Base-by-base conservation (phyloP, 2,888 invertebrate species). In the Platycnemis pennipes region DNA sequence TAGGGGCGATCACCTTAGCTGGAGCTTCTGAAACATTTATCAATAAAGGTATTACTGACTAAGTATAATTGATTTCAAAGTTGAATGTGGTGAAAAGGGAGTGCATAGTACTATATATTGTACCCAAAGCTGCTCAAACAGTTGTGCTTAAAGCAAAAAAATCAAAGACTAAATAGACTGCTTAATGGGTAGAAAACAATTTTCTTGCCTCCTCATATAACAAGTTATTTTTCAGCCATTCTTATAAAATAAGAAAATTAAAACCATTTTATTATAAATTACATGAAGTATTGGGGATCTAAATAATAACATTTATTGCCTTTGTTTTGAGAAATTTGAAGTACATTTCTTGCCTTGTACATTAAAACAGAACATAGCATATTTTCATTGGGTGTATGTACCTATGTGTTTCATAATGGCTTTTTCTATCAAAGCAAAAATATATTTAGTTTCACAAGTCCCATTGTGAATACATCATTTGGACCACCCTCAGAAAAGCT, bases 281-380 rank as follows among this genome's bases (percentile, higher is more conserved):
- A 91, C 63, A 42, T 63, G 63, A 42, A 53, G 45, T 69, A 69
- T 44, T 91, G 91, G 91, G 91, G 91, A 91, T 91, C 91, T 91
- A 91, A 91, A 91, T 91, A 63, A 91, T 91, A 91, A 91, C 91
- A 91, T 91, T 91, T 91, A 91, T 91, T 91, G 91, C 91, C 91
- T 91, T 91, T 91, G 91, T 91, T 91, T 91, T 91, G 91, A 91
- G 91, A 91, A 63, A 91, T 91, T 77, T 91, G 91, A 91, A 91
- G 91, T 91, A 91, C 91, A 91, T 91, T 91, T 91, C 91, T 91
- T 91, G 91, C 91, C 91, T 91, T 91, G 91, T 91, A 91, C 91
- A 91, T 63, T 37, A 91, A 63, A 91, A 91, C 91, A 91, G 63
- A 91, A 63, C 63, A 91, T 91, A 91, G 91, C 91, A 56, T 91